Conservation (phyloP, 2,888 invertebrate genomes). For the Acronicta leporina region DNA sequence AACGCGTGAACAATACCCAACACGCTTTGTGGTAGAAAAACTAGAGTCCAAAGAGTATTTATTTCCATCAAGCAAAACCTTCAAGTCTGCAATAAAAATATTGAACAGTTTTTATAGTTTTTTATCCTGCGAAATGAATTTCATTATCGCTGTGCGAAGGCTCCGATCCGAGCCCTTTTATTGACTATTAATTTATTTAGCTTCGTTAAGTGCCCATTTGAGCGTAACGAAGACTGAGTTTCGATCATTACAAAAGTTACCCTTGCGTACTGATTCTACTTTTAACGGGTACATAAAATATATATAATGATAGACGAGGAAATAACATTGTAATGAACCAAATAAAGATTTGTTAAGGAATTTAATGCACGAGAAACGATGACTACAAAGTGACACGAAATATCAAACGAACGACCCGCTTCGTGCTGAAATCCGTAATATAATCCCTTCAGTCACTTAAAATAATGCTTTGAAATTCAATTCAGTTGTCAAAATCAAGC, state of each 20-base stretch:
- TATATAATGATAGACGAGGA: conserved; percentile 7
- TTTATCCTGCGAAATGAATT: conserved; percentile 30
- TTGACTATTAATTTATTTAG: conserved; percentile 51
- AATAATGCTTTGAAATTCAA: conserved; percentile 28
- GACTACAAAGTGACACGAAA: conserved; percentile 21
- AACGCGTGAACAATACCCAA: background rate
- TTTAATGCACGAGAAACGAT: conserved; percentile 14
- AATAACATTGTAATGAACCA: conserved; percentile 5
- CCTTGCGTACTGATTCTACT: conserved; percentile 17
- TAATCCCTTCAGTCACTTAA: conserved; percentile 30
- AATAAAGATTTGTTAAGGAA: background rate
- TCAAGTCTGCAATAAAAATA: background rate
- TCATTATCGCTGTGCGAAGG: conserved; percentile 33
- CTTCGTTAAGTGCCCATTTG: conserved; percentile 46
- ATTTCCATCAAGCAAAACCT: too few relatives aligned
- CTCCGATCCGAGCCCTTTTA: conserved; percentile 36
- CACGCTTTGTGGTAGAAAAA: too few relatives aligned
- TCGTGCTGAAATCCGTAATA: conserved; percentile 17
- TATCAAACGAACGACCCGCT: conserved; percentile 19
- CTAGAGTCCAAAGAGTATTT: too few relatives aligned
- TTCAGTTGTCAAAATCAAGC: conserved; percentile 33
- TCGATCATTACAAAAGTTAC: conserved; percentile 40
- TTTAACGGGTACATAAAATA: conserved; percentile 17
- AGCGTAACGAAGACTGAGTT: conserved; percentile 38
- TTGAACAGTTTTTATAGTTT: conserved; percentile 20